A percentile compares a stretch with the other conserved stretches of the same genome.
phyloP scores from a whole-genome alignment of 2,888 invertebrate species.

The Ochropleura leucogaster region DNA sequence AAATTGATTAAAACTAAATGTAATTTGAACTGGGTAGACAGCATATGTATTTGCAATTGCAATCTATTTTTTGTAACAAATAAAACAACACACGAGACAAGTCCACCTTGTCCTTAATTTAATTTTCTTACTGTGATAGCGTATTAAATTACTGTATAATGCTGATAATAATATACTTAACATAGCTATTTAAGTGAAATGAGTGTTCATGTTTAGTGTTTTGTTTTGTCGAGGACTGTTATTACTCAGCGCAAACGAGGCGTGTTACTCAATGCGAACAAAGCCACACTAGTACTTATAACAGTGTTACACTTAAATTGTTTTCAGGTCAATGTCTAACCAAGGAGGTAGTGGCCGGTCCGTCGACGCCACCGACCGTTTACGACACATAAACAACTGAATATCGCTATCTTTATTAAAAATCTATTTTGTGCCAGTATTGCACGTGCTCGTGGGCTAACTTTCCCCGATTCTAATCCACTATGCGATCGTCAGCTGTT shows the following conservation, averaged over 20 bases:
- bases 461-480: constrained; percentile 54
- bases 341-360: constrained; percentile 69
- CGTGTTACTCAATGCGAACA: constrained; percentile 68
- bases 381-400: constrained; percentile 65
- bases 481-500: constrained; percentile 39
- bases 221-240: constrained; percentile 67
- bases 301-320: constrained; percentile 76
- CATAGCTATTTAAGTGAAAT: constrained; percentile 57
- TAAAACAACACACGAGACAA: constrained; percentile 32
- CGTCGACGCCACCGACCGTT: constrained; percentile 61
- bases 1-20: constrained; percentile 8
- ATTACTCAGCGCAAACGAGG: constrained; percentile 63
- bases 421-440: constrained; percentile 60
- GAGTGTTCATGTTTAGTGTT: constrained; percentile 62
- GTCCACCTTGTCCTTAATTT: constrained; percentile 59
- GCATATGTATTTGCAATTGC: constrained; percentile 11
- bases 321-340: constrained; percentile 83
- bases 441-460: constrained; percentile 50
- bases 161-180: constrained; percentile 57
- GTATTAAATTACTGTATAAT: constrained; percentile 53
- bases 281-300: constrained; percentile 65
- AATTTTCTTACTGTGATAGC: constrained; percentile 44
- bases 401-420: constrained; percentile 61
- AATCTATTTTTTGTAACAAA: constrained; percentile 47
- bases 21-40: constrained; percentile 20